Base-by-base conservation (phyloP, 2,113 vertebrate genomes). In the Thunnus thynnus region DNA sequence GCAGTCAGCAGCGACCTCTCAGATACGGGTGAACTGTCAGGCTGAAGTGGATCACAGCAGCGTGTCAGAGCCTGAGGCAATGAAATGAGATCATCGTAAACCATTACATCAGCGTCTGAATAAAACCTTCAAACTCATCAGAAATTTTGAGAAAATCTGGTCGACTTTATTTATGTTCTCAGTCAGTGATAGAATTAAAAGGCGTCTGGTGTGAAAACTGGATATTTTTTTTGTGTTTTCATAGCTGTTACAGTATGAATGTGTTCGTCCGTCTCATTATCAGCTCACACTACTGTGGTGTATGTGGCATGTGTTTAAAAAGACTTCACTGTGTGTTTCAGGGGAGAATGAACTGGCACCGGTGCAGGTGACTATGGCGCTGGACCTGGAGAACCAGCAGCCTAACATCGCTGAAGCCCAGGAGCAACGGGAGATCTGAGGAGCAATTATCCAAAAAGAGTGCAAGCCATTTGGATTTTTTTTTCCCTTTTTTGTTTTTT, bases 361-460 rank as follows among this genome's bases (percentile, higher is more conserved):
- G 0, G 64, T 92, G 72, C 85, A 93, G 80, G 89, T 91, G 90
- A 93, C 85, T 0, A 54, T 92, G 87, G 85, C 80, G 0, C 48
- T 93, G 75, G 89, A 87, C 68, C 36, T 68, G 64, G 88, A 91
- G 32, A 64, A 88, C 8, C 57, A 89, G 57, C 81, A 86, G 76
- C 82, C 82, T 7, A 85, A 57, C 30, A 61, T 52, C 0, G 75
- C 66, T 0, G 32, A 88, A 32, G 22, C 74, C 2, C 20, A 63
- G 51, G 64, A 58, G 51, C 87, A 78, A 22, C 60, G 72, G 5
- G 72, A 88, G 47, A 84, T 92, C 54, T 93, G 86, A 94, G 25
- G 70, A 70, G 25, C 36, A 18, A 22, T 9, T 27, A 18, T 55
- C 14, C 47, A 22, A 48, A 25, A 51, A 12, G 13, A 72, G 30